Conservation (phyloP, 1,140 invertebrate species). For the Drosophila equinoxialis region DNA sequence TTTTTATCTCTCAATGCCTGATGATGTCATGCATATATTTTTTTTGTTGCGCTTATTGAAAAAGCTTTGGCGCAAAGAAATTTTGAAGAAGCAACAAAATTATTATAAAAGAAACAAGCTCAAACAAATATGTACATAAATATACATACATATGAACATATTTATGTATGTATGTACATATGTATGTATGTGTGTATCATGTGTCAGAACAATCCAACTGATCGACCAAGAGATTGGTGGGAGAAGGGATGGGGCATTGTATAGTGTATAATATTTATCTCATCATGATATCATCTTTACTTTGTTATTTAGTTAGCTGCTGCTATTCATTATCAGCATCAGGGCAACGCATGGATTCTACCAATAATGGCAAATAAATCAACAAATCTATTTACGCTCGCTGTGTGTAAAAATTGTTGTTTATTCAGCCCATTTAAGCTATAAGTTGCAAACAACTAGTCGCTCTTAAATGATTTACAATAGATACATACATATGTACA, state of each 20-base stretch:
- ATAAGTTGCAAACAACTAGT: constrained; percentile 28
- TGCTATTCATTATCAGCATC: constrained; percentile 13
- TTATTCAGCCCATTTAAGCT: constrained; percentile 7
- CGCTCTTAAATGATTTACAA: constrained; percentile 24
- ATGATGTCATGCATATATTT: constrained; percentile 80
- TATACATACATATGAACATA: background rate
- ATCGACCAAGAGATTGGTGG: background rate
- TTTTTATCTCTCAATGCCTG: constrained; percentile 44
- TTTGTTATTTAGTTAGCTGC: background rate
- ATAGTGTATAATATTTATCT: constrained; percentile 1
- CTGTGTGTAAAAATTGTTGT: no score
- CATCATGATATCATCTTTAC: constrained; percentile 18
- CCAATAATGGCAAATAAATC: constrained; percentile 14
- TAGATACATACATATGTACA: no score
- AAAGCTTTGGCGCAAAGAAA: constrained; percentile 54
- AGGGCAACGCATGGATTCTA: background rate
- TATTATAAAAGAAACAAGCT: constrained; percentile 34
- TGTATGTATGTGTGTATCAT: constrained; percentile 7
- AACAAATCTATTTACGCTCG: constrained; percentile 9
- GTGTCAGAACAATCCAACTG: constrained; percentile 6
- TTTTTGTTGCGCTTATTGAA: constrained; percentile 77
- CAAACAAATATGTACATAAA: constrained; percentile 34
- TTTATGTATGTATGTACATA: background rate
- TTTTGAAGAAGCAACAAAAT: constrained; percentile 50
- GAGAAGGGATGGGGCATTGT: background rate